phyloP scores from a whole-genome alignment of 2,797 vertebrate species.

The Scolopax bukidnonensis region DNA sequence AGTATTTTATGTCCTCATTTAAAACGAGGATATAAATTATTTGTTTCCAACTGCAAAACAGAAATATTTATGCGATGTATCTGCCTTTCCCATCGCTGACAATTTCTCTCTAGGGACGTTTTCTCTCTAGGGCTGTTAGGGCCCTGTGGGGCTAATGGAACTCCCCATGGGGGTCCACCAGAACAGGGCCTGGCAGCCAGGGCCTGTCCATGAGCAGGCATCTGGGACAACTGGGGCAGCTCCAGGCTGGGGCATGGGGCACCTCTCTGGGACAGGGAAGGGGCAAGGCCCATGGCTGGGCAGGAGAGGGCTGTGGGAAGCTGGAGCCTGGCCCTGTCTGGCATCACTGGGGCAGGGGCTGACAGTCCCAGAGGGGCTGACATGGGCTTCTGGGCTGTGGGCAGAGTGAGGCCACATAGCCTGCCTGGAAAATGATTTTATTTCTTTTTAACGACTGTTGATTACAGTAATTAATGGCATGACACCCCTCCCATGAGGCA shows the following conservation, averaged over 20 bases:
- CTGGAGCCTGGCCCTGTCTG: neutral
- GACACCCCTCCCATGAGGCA: neutral
- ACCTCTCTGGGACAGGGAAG: neutral
- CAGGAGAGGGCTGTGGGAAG: neutral
- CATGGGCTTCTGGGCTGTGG: neutral
- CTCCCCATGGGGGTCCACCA: fast-evolving
- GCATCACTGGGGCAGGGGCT: neutral
- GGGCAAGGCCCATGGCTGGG: neutral
- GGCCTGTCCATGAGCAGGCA: neutral
- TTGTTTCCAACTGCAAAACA: neutral
- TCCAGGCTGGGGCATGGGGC: fast-evolving
- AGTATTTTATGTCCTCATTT: neutral
- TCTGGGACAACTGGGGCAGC: fast-evolving
- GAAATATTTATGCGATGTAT: neutral
- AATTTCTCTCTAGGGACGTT: neutral
- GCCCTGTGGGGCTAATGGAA: fast-evolving
- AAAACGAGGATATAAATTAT: neutral
- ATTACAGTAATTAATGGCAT: neutral
- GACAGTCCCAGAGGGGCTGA: neutral
- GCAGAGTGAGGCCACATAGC: neutral
- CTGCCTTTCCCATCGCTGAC: neutral
- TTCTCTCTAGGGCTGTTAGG: neutral
- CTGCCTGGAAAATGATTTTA: neutral
- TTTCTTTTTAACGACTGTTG: neutral
- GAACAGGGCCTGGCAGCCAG: too few species aligned